phyloP scores from a whole-genome alignment of 1,140 invertebrate genomes.

The Bombus impatiens region DNA sequence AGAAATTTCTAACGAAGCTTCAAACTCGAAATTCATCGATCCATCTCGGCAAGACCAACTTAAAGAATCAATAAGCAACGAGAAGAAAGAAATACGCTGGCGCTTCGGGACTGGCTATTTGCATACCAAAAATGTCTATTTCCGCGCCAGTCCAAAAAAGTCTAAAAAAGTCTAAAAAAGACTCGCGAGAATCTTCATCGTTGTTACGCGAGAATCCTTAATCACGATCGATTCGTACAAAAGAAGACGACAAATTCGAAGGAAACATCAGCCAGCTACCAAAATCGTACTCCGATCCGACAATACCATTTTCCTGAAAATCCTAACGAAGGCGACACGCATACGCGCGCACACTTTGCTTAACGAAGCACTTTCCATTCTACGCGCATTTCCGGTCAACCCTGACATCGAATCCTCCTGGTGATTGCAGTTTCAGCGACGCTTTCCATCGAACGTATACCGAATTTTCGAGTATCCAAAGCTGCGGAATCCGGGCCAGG shows the following conservation, averaged over 20 bases:
- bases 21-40: too few relatives aligned
- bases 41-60: too few relatives aligned
- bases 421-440: background rate
- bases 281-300: background rate
- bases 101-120: too few relatives aligned
- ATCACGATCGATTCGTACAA: too few relatives aligned
- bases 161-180: too few relatives aligned
- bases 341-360: background rate
- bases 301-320: background rate
- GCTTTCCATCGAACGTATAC: background rate
- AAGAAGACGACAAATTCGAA: background rate
- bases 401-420: background rate
- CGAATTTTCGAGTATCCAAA: background rate
- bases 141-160: too few relatives aligned
- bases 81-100: too few relatives aligned
- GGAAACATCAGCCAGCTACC: background rate
- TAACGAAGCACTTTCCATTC: slow-evolving; percentile 6
- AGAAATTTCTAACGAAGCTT: too few relatives aligned
- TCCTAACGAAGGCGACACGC: background rate
- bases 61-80: too few relatives aligned
- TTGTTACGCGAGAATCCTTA: too few relatives aligned
- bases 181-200: too few relatives aligned
- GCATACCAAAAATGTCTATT: too few relatives aligned
- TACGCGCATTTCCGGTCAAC: background rate
- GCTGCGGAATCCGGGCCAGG: background rate